Percentiles rank a stretch among this genome's conserved stretches.
Evolutionary conservation across 2,888 invertebrate species (phyloP).

Genomic region (Kryphioiulus occultus): DNA sequence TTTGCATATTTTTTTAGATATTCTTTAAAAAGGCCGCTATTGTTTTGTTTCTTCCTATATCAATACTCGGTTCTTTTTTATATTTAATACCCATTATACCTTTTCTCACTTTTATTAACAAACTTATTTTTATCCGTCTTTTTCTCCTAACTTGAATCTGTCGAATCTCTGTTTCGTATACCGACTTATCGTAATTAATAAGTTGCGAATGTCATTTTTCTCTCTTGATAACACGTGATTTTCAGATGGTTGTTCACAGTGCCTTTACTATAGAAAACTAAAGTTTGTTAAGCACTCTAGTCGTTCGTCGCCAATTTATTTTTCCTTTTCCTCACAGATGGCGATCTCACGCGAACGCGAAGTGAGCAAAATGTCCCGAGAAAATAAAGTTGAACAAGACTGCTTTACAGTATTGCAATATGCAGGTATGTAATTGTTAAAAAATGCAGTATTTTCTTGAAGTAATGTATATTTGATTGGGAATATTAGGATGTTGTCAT

Average conservation of each 20-base stretch:
- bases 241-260: neutral
- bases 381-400: too few species aligned
- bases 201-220: neutral
- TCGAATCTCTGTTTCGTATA: too few species aligned
- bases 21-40: neutral
- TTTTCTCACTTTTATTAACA: neutral
- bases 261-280: constrained; percentile 5
- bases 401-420: too few species aligned
- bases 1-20: neutral
- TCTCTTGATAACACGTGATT: neutral
- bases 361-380: too few species aligned
- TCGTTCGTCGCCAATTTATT: neutral
- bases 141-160: neutral
- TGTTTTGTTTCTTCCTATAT: neutral
- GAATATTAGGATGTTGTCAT: too few species aligned
- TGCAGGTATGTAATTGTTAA: too few species aligned
- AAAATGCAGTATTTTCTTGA: too few species aligned
- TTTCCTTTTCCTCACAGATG: neutral
- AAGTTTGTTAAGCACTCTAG: neutral
- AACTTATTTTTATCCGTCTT: neutral
- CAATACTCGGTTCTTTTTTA: neutral
- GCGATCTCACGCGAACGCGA: too few species aligned
- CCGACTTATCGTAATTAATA: too few species aligned
- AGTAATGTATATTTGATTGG: too few species aligned
- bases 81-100: neutral